Percentiles rank a stretch among this genome's conserved stretches.
phyloP scores from a whole-genome alignment of 2,113 vertebrate genomes.

The Urocynchramus pylzowi region DNA sequence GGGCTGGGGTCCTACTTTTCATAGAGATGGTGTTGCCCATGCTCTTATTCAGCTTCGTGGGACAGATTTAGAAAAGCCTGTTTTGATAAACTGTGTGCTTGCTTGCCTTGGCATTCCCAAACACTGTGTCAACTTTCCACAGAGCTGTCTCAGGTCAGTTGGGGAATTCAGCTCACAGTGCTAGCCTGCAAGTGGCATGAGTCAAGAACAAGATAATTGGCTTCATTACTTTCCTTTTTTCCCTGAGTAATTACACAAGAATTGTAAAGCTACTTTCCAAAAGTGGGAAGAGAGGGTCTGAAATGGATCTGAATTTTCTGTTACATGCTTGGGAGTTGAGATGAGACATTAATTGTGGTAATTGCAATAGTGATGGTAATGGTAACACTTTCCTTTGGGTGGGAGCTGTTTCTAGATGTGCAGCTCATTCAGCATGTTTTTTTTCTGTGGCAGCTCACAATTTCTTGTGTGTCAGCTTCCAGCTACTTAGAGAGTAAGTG shows the following conservation, averaged over 20 bases:
- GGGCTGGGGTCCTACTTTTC: neutral
- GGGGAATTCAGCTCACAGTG: neutral
- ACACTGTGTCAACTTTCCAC: neutral
- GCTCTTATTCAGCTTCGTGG: neutral
- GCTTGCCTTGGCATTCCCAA: conserved; percentile 9
- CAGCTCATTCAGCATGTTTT: neutral
- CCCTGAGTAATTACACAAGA: neutral
- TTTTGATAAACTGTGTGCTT: neutral
- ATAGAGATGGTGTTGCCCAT: neutral
- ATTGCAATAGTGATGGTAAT: neutral
- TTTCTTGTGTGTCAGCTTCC: neutral
- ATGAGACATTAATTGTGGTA: neutral
- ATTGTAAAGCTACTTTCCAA: neutral
- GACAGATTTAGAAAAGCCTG: conserved; percentile 7
- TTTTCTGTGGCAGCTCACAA: neutral
- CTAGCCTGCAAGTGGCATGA: neutral
- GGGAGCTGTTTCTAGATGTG: neutral
- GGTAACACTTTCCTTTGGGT: neutral
- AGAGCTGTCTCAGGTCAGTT: accelerated
- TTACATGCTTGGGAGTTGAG: neutral
- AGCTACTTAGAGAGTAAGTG: neutral
- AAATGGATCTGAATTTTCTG: neutral
- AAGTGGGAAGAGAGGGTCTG: neutral
- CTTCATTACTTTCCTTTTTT: neutral
- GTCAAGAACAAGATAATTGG: neutral